Evolutionary conservation across 2,797 vertebrate species (phyloP).

Genomic region (Scomberomorus guttatus): DNA sequence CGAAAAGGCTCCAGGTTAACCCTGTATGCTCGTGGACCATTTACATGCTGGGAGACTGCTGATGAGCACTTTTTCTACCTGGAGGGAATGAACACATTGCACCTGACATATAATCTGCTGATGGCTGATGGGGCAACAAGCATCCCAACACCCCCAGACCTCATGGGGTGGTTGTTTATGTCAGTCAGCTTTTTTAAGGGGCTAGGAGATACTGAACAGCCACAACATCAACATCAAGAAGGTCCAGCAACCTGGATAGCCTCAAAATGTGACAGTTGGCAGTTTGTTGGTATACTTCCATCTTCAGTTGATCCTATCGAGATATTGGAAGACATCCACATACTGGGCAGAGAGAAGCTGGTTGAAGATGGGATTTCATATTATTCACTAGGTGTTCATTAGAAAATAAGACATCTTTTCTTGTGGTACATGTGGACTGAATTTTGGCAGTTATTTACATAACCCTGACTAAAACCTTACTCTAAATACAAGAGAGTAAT

Average conservation of each 20-base stretch:
- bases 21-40: constrained; percentile 44
- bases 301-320: background rate
- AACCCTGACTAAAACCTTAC: too few species aligned
- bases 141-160: constrained; percentile 9
- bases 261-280: background rate
- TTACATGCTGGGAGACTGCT: constrained; percentile 57
- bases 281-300: background rate
- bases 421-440: too few species aligned
- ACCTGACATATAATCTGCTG: constrained; percentile 44
- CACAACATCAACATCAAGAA: constrained; percentile 16
- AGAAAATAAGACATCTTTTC: too few species aligned
- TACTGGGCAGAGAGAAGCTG: background rate
- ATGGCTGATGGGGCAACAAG: constrained; percentile 16
- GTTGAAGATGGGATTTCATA: background rate
- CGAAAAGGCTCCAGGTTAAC: constrained; percentile 59
- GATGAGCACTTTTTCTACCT: constrained; percentile 52
- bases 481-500: too few species aligned
- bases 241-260: background rate
- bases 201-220: constrained; percentile 9
- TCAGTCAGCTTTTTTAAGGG: background rate
- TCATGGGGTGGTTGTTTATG: background rate
- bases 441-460: too few species aligned
- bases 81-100: constrained; percentile 41
- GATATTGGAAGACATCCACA: background rate
- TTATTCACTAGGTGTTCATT: too few species aligned